A percentile compares a stretch with the other conserved stretches of the same genome.
phyloP scores from a whole-genome alignment of 2,113 vertebrate species.

The Centropristis striata region DNA sequence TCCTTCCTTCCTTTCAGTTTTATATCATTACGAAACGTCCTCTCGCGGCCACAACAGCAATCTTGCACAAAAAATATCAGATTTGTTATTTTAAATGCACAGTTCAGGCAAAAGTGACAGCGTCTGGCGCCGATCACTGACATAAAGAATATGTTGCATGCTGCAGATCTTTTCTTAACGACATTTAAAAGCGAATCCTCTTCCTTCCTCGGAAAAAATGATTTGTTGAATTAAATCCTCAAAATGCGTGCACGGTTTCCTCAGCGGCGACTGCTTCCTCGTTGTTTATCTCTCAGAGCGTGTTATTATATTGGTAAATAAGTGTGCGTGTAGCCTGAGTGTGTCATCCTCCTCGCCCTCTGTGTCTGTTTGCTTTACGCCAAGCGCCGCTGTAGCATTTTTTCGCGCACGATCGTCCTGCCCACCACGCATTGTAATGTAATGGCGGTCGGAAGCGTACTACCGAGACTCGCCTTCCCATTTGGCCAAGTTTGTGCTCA shows the following conservation, averaged over 20 bases:
- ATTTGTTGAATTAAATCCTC: slow-evolving; percentile 62
- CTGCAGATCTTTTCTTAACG: slow-evolving; percentile 37
- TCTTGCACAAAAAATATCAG: slow-evolving; percentile 50
- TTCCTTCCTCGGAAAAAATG: slow-evolving; percentile 34
- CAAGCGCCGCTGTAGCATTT: slow-evolving; percentile 63
- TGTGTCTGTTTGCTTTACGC: slow-evolving; percentile 69
- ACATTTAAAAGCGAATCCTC: slow-evolving; percentile 53
- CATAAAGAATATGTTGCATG: slow-evolving; percentile 58
- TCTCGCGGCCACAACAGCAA: slow-evolving; percentile 52
- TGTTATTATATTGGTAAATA: slow-evolving; percentile 70
- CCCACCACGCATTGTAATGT: slow-evolving; percentile 84
- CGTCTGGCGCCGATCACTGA: slow-evolving; percentile 68
- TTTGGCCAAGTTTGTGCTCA: slow-evolving; percentile 83
- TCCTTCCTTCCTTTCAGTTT: slow-evolving; percentile 86
- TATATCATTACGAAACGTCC: slow-evolving; percentile 86
- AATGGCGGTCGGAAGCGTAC: slow-evolving; percentile 86
- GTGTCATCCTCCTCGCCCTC: slow-evolving; percentile 76
- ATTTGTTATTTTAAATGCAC: slow-evolving; percentile 14
- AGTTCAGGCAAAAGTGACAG: slow-evolving; percentile 62
- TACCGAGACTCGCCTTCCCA: slow-evolving; percentile 82
- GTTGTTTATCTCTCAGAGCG: slow-evolving; percentile 67
- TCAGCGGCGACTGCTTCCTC: slow-evolving; percentile 53
- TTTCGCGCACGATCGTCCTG: slow-evolving; percentile 69
- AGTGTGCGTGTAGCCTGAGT: slow-evolving; percentile 63
- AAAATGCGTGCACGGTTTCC: slow-evolving; percentile 33